phyloP scores from a whole-genome alignment of 2,113 vertebrate genomes.

The Mastomys natalensis region DNA sequence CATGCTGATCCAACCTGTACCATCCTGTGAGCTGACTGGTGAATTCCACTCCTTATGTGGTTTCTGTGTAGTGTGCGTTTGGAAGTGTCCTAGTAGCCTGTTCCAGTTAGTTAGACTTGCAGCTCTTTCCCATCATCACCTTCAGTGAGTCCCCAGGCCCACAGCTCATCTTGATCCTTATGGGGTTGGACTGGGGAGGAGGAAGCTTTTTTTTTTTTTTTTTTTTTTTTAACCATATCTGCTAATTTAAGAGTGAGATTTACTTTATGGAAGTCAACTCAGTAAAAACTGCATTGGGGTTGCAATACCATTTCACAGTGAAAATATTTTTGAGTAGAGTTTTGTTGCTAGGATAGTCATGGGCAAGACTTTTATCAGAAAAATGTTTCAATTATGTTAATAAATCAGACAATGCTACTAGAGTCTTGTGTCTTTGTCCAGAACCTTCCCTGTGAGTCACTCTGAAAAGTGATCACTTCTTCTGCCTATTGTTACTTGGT shows the following conservation, averaged over 20 bases:
- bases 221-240: slow-evolving; percentile 79
- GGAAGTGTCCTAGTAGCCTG: slow-evolving; percentile 54
- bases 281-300: slow-evolving; percentile 72
- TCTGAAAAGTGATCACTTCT: slow-evolving; percentile 39
- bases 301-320: slow-evolving; percentile 81
- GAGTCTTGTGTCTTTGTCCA: slow-evolving; percentile 53
- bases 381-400: slow-evolving; percentile 88
- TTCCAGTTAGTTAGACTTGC: slow-evolving; percentile 44
- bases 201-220: slow-evolving; percentile 50
- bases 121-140: background rate
- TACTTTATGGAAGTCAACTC: slow-evolving; percentile 82
- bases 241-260: slow-evolving; percentile 81
- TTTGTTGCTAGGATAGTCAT: slow-evolving; percentile 83
- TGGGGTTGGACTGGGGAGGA: slow-evolving; percentile 52
- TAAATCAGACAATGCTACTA: slow-evolving; percentile 79
- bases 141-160: background rate
- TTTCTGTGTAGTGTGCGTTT: slow-evolving; percentile 41
- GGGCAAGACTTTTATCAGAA: slow-evolving; percentile 85
- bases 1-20: slow-evolving; percentile 56
- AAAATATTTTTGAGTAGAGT: slow-evolving; percentile 83
- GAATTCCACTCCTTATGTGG: slow-evolving; percentile 2
- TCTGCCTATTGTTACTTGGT: background rate
- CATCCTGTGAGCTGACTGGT: slow-evolving; percentile 56
- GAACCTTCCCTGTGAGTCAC: slow-evolving; percentile 19
- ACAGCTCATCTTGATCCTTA: slow-evolving; percentile 29